Conservation (phyloP, 2,888 invertebrate genomes). For the Andrena fulva region DNA sequence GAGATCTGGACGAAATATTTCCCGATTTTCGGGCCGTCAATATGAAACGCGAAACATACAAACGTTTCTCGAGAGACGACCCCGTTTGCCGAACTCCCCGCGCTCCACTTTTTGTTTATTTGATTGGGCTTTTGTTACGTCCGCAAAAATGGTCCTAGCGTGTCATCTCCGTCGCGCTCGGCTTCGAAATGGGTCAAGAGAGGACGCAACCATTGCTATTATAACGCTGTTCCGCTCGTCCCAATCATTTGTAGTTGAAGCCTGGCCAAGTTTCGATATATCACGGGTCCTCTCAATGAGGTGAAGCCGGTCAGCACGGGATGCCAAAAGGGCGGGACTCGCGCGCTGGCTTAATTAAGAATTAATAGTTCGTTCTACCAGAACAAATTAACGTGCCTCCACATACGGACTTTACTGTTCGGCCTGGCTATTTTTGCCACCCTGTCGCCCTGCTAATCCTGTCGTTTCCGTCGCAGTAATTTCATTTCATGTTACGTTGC, state of each 20-base stretch:
- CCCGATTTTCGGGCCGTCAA: conserved; percentile 49
- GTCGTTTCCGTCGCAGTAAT: conserved; percentile 19
- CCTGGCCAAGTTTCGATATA: conserved; percentile 81
- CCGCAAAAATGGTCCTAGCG: conserved; percentile 59
- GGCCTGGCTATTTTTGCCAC: conserved; percentile 31
- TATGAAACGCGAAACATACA: conserved; percentile 61
- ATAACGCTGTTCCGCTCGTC: conserved; percentile 74
- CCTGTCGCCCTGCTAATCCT: conserved; percentile 8
- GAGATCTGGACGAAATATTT: conserved; percentile 26
- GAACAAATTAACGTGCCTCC: conserved; percentile 67
- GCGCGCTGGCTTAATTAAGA: conserved; percentile 79
- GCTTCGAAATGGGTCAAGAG: conserved; percentile 71
- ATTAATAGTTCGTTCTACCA: conserved; percentile 76
- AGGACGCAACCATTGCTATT: conserved; percentile 72
- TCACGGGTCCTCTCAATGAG: conserved; percentile 78
- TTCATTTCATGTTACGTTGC: conserved; percentile 20
- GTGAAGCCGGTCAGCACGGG: conserved; percentile 71
- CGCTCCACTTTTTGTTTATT: conserved; percentile 47
- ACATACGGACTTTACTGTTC: neutral
- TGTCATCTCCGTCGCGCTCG: conserved; percentile 50
- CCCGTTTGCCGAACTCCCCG: conserved; percentile 22
- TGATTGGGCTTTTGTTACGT: conserved; percentile 60
- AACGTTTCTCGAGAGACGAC: conserved; percentile 60
- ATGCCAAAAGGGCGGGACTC: conserved; percentile 75
- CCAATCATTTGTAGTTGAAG: conserved; percentile 81